Percentiles rank a stretch among this genome's conserved stretches.
Conservation (phyloP, 2,113 vertebrate species). For the Panthera tigris region DNA sequence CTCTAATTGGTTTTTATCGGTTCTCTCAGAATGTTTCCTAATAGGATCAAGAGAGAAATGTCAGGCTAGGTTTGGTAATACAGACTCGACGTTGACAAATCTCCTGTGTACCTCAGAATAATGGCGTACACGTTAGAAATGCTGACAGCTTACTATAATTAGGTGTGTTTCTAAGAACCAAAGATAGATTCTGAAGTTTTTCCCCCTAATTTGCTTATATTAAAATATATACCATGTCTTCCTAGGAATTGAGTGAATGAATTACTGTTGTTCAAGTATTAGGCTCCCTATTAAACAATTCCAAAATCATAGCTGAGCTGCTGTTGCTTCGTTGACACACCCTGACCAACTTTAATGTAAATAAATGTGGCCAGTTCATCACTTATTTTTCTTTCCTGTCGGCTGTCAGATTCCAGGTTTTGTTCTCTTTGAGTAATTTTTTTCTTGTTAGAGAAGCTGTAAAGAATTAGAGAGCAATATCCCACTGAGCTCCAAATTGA, state of each 20-base stretch:
- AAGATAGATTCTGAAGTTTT: neutral
- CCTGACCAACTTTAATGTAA: neutral
- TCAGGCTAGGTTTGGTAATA: neutral
- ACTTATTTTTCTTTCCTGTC: neutral
- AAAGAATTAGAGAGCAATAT: neutral
- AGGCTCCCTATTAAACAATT: neutral
- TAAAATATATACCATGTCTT: neutral
- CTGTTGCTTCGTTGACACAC: neutral
- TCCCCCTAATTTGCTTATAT: neutral
- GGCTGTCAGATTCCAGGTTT: neutral
- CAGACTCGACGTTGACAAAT: neutral
- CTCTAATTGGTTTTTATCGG: neutral
- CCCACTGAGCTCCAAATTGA: neutral
- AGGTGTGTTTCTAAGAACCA: neutral
- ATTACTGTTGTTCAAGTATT: neutral
- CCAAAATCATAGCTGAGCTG: neutral
- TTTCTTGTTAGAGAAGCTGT: neutral
- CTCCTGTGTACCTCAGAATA: neutral
- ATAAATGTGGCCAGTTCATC: neutral
- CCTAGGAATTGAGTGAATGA: neutral
- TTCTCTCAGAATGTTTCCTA: neutral
- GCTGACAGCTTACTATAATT: constrained; percentile 4
- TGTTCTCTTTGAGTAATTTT: constrained; percentile 18
- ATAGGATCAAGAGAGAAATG: constrained; percentile 2
- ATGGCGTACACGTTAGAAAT: neutral